Base-by-base conservation (phyloP, 2,797 vertebrate species). In the Choloepus didactylus region DNA sequence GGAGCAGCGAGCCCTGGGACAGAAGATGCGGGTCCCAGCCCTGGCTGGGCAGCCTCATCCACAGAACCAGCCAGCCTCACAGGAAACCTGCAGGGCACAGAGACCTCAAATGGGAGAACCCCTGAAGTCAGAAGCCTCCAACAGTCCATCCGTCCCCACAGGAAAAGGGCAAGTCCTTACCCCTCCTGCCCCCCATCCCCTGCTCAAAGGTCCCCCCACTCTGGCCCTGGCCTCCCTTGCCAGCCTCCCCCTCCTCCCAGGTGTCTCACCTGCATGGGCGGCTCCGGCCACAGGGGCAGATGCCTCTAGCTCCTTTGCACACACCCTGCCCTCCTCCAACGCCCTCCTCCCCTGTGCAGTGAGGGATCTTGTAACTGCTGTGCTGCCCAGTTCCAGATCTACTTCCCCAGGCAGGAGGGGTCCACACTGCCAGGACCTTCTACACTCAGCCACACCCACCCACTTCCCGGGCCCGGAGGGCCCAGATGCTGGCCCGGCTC, bases 291-390 rank as follows among this genome's bases (percentile, higher is more conserved):
- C 21, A 10, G 35, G 2, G 35, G 44, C 56, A 35, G 56, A 6
- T 14, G 31, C 15, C 6, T n/a, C 66, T 19, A 29, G n/a, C 81
- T 35, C 0, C 12, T 31, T 6, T 27, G 56, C 35, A 31, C 77
- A 38, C 70, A 23, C 38, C 11, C 31, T 38, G 44, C 8, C 54
- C 18, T 29, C 29, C 14, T 3, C 3, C 15, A 4, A 4, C 0
- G 0, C 25, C 41, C 23, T 56, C 67, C 44, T 11, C 14, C 0
- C 29, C n/a, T 29, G 41, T 4, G 7, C 70, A 31, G 14, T 2
- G 3, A 35, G 54, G 27, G 9, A 4, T 69, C 62, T 41, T 29
- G 2, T 21, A 7, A 25, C 49, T 27, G 3, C 0, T 3, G 25
- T 2, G 11, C 60, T 21, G 8, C 31, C 49, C 62, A 87, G 38